phyloP scores from a whole-genome alignment of 2,113 vertebrate species.

The Dicaeum eximium region DNA sequence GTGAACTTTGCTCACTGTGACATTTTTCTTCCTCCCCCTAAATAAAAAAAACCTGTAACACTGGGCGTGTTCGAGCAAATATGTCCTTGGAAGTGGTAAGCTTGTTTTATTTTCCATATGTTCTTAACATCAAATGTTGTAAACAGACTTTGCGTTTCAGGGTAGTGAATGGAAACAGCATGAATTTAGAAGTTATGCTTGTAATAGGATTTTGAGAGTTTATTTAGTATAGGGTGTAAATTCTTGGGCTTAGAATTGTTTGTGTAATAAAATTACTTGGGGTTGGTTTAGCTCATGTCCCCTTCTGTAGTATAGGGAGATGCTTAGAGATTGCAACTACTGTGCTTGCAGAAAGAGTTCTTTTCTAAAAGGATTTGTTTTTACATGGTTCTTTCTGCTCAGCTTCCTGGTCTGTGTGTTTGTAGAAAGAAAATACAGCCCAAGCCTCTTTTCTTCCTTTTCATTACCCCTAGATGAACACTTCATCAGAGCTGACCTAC shows the following conservation, averaged over 20 bases:
- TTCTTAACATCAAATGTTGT: not conserved
- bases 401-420: not conserved
- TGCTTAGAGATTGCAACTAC: accelerated
- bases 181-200: not conserved
- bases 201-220: not conserved
- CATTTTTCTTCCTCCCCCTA: constrained; percentile 40
- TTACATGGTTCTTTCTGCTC: not conserved
- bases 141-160: accelerated
- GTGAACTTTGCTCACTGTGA: constrained; percentile 62
- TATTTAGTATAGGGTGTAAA: not conserved
- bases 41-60: constrained; percentile 1
- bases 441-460: not conserved
- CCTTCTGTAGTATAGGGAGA: not conserved
- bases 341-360: not conserved
- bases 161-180: not conserved
- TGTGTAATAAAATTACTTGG: not conserved
- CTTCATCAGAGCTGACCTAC: not conserved
- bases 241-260: not conserved
- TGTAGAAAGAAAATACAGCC: not conserved
- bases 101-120: not conserved
- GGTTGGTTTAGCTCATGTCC: not conserved
- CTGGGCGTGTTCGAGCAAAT: constrained; percentile 61
- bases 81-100: constrained; percentile 72
- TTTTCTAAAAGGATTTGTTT: not conserved
- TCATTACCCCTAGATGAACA: not conserved